Evolutionary conservation across 2,888 invertebrate species (phyloP).

Genomic region (Apamea epomidion): DNA sequence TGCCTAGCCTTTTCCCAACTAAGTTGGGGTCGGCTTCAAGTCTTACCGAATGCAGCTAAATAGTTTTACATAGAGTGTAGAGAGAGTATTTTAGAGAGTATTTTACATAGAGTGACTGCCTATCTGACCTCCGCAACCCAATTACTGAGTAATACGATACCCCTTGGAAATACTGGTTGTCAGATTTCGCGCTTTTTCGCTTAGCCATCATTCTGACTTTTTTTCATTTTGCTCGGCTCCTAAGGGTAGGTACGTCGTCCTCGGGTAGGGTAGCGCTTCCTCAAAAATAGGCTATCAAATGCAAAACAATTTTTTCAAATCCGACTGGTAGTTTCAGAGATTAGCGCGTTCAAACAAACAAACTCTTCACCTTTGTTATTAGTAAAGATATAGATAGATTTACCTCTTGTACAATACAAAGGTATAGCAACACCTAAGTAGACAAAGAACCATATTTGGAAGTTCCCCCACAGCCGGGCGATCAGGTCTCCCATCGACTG

Average conservation of each 20-base stretch:
- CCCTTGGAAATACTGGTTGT: not conserved
- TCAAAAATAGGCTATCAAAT: not conserved
- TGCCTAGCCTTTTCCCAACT: not conserved
- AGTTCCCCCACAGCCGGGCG: constrained; percentile 70
- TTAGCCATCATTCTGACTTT: too few relatives aligned
- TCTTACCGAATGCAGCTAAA: not conserved
- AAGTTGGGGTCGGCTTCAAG: not conserved
- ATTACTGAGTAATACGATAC: not conserved
- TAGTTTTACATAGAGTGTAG: too few relatives aligned
- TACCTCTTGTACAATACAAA: constrained; percentile 84
- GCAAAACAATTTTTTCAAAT: too few relatives aligned
- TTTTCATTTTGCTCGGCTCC: too few relatives aligned
- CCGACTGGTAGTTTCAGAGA: too few relatives aligned
- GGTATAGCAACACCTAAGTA: constrained; percentile 80
- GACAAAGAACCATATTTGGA: constrained; percentile 77
- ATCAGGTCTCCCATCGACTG: constrained; percentile 55
- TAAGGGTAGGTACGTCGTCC: too few relatives aligned
- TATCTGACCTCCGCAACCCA: not conserved
- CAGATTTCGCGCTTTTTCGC: not conserved
- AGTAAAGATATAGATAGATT: not conserved
- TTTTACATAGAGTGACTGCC: too few relatives aligned
- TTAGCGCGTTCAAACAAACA: too few relatives aligned
- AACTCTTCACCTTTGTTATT: not conserved
- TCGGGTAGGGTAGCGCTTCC: too few relatives aligned
- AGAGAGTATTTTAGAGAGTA: too few relatives aligned